Evolutionary conservation across 2,797 vertebrate genomes (phyloP), one percentile per base, ranked within the genome.

Genomic region (Enteromius treurensis): DNA sequence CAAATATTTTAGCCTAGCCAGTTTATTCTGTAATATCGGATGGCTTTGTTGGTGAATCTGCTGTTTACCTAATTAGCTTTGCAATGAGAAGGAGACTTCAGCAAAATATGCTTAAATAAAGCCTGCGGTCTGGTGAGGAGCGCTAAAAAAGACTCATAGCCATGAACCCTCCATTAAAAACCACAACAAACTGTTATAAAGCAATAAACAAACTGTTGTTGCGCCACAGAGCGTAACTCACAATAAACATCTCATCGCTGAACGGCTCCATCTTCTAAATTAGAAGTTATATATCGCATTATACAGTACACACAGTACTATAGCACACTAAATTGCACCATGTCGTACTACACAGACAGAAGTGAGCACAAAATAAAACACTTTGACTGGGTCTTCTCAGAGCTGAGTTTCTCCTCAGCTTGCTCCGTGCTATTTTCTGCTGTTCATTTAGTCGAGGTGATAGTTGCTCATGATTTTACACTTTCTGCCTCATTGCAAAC

Each of bases 11-110:
- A n/a, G 49, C 8, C 26, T 21, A 74, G 19, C 29, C 71, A 23
- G 10, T 77, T 10, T 60, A 60, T 42, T 77, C 4, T 62, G 15
- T 45, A 45, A 29, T 45, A 45, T 45, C 75, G 29, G 11, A 37
- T 14, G 32, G 32, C 32, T 58, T 40, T 58, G 53, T 19, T 77
- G 53, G 34, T 40, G 34, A 77, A 60, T 77, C n/a, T 77, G 37
- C 53, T 60, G 15, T 77, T 45, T 77, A 62, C 8, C 37, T 77
- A 77, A 77, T 77, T 62, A 62, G 55, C n/a, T 40, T 76, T 13
- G 21, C 53, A 62, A 45, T 62, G 75, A 26, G n/a, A 77, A 34
- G 21, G 13, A 58, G 55, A 45, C 17, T 37, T 1, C 37, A 45
- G 37, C 21, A 29, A 42, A 62, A 77, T 62, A 62, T 60, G 37